Evolutionary conservation across 2,113 vertebrate genomes (phyloP), one percentile per base, ranked within the genome.

Genomic region (Irena cyanogastra): DNA sequence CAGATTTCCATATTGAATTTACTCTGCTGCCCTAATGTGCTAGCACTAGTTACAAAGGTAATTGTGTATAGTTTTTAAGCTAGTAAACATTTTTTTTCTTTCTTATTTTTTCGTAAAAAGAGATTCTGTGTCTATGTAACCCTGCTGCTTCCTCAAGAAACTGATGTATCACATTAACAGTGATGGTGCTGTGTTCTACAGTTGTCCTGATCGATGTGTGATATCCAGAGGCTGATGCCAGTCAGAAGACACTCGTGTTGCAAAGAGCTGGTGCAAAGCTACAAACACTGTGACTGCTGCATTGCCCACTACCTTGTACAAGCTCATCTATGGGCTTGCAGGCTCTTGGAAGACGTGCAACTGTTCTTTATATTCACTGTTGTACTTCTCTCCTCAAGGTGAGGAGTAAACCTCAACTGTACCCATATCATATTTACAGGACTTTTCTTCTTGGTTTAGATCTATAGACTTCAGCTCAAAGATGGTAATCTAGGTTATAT

Each of bases 241-340:
- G 16, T 3, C 53, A 59, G 64, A 15, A 72, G 22, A 54, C 15
- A 14, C 11, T 21, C 30, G 33, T 9, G 4, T 31, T 70, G 12
- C 18, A 72, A n/a, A 21, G 5, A 74, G 5, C 4, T n/a, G 26
- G 27, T 64, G 27, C 22, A 60, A 50, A 85, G 9, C 41, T 45
- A 23, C 44, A 60, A 54, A 16, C 31, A 27, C 10, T 6, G 1
- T 27, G 50, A 27, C 22, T 59, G 11, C 27, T 50, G 16, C 10
- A 35, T 21, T 59, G 11, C 24, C 17, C 60, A 37, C 22, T 44
- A 66, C 16, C 21, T 4, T 0, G 63, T 64, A 35, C 0, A 8
- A 60, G 7, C 11, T 74, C 3, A 10, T 41, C 30, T 19, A 42
- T 7, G 14, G 22, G 22, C 23, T 52, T 59, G 24, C 8, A 35